Conservation (phyloP, 2,113 vertebrate genomes). For the Urocolius indicus region DNA sequence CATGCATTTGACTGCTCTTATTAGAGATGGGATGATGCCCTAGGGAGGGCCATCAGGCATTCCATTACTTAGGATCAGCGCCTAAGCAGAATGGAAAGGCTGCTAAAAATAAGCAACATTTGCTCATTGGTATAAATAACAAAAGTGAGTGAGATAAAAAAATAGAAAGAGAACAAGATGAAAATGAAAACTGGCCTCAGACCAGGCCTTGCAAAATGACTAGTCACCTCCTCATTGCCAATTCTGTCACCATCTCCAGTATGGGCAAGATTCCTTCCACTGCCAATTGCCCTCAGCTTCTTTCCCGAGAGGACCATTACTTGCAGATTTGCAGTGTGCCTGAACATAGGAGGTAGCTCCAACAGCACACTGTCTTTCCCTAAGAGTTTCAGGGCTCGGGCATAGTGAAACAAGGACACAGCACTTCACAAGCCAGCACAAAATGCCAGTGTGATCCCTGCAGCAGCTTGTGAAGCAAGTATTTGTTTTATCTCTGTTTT, state of each 20-base stretch:
- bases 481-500: not conserved
- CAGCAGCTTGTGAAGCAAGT: not conserved
- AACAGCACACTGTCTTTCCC: not conserved
- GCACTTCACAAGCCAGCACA: not conserved
- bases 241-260: conserved; percentile 53
- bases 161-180: conserved; percentile 25
- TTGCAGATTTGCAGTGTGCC: not conserved
- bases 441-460: not conserved
- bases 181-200: conserved; percentile 58
- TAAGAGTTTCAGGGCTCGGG: not conserved
- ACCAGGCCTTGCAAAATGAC: conserved; percentile 28
- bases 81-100: conserved; percentile 45
- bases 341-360: not conserved
- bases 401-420: not conserved
- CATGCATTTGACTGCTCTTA: not conserved
- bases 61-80: conserved; percentile 4
- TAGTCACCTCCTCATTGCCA: conserved; percentile 39
- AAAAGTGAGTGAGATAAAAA: conserved; percentile 43
- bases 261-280: not conserved
- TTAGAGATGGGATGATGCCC: not conserved
- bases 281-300: conserved; percentile 1
- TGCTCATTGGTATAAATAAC: conserved; percentile 67
- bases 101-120: conserved; percentile 68
- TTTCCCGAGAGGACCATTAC: not conserved
- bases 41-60: conserved; percentile 12